Conservation (phyloP, 2,888 invertebrate species). For the Pachymerium ferrugineum region DNA sequence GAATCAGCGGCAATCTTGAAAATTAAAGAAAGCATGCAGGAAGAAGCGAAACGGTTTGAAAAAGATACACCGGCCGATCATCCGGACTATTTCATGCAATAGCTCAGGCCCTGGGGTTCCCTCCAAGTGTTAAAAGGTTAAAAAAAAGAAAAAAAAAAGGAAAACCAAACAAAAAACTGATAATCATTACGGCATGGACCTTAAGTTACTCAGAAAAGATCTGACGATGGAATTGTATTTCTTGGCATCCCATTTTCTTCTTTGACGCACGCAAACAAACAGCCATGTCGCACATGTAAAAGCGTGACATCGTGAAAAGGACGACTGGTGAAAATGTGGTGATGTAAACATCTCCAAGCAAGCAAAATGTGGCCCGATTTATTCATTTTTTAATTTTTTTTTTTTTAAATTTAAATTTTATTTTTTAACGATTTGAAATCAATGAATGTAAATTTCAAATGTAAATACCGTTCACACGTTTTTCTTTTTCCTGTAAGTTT, state of each 20-base stretch:
- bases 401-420: neutral
- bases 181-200: constrained; percentile 23
- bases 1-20: constrained; percentile 99
- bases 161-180: constrained; percentile 24
- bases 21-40: constrained; percentile 99
- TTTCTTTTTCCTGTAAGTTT: neutral
- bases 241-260: constrained; percentile 11
- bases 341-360: neutral
- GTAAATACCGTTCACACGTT: neutral
- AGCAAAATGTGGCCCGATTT: constrained; percentile 7
- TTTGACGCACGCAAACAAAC: constrained; percentile 1
- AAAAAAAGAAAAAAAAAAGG: neutral
- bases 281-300: constrained; percentile 12
- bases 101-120: constrained; percentile 43
- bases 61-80: constrained; percentile 81
- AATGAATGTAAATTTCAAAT: neutral
- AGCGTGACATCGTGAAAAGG: neutral
- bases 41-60: constrained; percentile 98
- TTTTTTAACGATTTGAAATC: neutral
- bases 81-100: constrained; percentile 95
- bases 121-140: neutral
- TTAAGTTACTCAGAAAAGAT: constrained; percentile 14
- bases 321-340: neutral
- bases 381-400: neutral
- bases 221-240: constrained; percentile 15